phyloP scores from a whole-genome alignment of 2,888 invertebrate genomes.

The Malacosoma neustria region DNA sequence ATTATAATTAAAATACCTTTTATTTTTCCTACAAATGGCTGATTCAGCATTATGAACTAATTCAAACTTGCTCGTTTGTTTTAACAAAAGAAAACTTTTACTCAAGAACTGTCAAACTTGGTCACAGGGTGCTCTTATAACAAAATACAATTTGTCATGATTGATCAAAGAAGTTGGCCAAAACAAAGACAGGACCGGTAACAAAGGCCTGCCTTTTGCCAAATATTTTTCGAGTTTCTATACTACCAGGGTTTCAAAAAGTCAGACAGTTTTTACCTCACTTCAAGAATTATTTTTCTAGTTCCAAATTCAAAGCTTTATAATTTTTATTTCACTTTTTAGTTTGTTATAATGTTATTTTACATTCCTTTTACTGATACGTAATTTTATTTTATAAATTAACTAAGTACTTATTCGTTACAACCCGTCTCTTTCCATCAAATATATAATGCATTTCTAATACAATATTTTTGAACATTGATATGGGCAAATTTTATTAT shows the following conservation, averaged over 20 bases:
- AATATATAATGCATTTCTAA: no score
- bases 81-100: conserved; percentile 41
- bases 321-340: no score
- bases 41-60: conserved; percentile 34
- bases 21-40: conserved; percentile 11
- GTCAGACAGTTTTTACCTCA: conserved; percentile 11
- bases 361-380: no score
- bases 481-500: no score
- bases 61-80: conserved; percentile 42
- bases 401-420: no score
- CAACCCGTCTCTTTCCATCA: no score
- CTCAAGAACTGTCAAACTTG: conserved; percentile 54
- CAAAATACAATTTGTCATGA: conserved; percentile 69
- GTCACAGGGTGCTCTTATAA: conserved; percentile 48
- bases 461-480: no score
- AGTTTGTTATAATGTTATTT: no score
- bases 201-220: conserved; percentile 39
- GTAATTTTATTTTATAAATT: no score
- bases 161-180: conserved; percentile 62
- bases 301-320: no score
- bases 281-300: no score
- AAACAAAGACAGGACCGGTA: conserved; percentile 42
- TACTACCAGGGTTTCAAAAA: conserved; percentile 19
- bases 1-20: not conserved
- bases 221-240: conserved; percentile 28